Percentiles rank a stretch among this genome's conserved stretches.
phyloP scores from a whole-genome alignment of 2,113 vertebrate species.

The Setophaga coronata region DNA sequence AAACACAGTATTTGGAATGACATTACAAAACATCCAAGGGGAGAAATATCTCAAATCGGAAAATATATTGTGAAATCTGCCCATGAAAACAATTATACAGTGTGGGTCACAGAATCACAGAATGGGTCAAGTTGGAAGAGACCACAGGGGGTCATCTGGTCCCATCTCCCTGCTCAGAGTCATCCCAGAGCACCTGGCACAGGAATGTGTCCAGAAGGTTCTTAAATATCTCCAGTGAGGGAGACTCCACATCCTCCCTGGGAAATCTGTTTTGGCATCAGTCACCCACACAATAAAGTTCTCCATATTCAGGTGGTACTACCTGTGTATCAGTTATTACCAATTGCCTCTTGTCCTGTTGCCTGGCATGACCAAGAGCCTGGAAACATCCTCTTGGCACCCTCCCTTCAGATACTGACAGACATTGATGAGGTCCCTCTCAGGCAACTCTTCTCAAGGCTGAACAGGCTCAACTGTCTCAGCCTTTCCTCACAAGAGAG shows the following conservation, averaged over 20 bases:
- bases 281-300: background rate
- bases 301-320: background rate
- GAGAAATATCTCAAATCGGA: background rate
- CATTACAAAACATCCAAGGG: background rate
- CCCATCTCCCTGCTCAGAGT: background rate
- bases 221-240: background rate
- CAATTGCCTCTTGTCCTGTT: background rate
- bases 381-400: background rate
- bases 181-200: background rate
- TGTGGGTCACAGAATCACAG: background rate
- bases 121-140: background rate
- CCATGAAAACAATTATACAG: background rate
- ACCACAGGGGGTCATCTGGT: background rate
- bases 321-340: background rate
- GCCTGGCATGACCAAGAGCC: background rate
- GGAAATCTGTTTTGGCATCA: background rate
- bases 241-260: background rate
- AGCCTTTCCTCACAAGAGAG: background rate
- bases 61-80: background rate
- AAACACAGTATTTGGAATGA: background rate
- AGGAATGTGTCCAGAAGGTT: rapidly evolving
- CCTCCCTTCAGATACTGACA: background rate
- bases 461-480: background rate
- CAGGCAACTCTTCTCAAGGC: background rate
- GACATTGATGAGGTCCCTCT: background rate